These are phyloP conservation scores for Tauraco hartlaubi DNA, from an alignment of 2,797 vertebrate genomes.

Conservation along the genomic window DNA sequence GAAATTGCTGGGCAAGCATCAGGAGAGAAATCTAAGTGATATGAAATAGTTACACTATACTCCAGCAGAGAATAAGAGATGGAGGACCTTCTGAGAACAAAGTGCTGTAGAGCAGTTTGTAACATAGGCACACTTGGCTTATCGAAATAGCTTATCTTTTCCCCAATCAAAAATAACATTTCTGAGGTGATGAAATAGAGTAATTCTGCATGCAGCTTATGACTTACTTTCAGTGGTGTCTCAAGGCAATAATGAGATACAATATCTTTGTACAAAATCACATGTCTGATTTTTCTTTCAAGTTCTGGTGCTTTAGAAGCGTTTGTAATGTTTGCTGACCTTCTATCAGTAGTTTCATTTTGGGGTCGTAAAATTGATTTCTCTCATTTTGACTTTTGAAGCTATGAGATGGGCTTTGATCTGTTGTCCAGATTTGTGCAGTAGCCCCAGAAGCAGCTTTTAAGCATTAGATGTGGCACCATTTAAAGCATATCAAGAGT, in stretches of 20 bases:
- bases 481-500: conserved; percentile 24
- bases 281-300: conserved; percentile 34
- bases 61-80: not conserved
- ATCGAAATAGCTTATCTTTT: not conserved
- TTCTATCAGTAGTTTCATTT: conserved; percentile 45
- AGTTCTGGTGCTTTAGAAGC: conserved; percentile 32
- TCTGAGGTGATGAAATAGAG: not conserved
- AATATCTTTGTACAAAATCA: conserved; percentile 50
- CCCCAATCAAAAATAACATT: not conserved
- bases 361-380: conserved; percentile 29
- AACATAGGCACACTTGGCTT: not conserved
- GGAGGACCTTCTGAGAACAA: conserved; percentile 1
- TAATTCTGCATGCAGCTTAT: conserved; percentile 24
- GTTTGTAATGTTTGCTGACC: conserved; percentile 47
- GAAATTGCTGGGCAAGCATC: conserved; percentile 9
- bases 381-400: conserved; percentile 55
- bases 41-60: not conserved
- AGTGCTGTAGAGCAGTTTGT: not conserved
- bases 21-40: conserved; percentile 10
- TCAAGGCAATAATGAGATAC: conserved; percentile 2
- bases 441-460: conserved; percentile 4
- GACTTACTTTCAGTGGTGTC: not conserved
- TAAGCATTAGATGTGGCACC: not conserved
- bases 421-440: conserved; percentile 40
- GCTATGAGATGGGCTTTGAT: conserved; percentile 43